A percentile compares a stretch with the other conserved stretches of the same genome.
Evolutionary conservation across 2,113 vertebrate genomes (phyloP).

Genomic region (Benitochromis conjunctus): DNA sequence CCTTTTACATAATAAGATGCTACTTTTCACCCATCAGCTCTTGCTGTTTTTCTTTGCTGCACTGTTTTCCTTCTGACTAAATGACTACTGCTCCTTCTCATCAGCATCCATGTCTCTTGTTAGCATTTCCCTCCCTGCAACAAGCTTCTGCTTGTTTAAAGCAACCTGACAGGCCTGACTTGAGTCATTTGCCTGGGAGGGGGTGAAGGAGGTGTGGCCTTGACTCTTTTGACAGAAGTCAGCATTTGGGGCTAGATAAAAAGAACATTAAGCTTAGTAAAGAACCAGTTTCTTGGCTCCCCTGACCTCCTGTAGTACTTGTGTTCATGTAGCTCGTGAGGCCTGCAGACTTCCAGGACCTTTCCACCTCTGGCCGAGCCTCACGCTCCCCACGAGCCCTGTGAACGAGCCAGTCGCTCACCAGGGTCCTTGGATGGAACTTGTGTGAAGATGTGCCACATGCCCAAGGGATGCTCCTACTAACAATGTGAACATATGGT

Average conservation of each 20-base stretch:
- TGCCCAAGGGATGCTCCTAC: not conserved
- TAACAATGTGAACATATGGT: constrained; percentile 40
- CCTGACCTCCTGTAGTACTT: not conserved
- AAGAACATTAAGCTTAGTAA: not conserved
- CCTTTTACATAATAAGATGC: constrained; percentile 31
- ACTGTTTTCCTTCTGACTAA: not conserved
- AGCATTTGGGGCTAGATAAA: not conserved
- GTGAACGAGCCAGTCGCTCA: not conserved
- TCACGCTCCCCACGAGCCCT: not conserved
- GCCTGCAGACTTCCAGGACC: constrained; percentile 2
- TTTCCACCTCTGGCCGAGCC: constrained; percentile 6
- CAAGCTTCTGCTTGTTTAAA: constrained; percentile 12
- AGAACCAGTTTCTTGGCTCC: not conserved
- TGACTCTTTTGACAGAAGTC: constrained; percentile 1
- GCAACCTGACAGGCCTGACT: constrained; percentile 2
- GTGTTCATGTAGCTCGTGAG: not conserved
- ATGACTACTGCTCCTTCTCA: constrained; percentile 15
- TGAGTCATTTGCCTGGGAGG: constrained; percentile 31
- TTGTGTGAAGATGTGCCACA: constrained; percentile 1
- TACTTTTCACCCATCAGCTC: not conserved
- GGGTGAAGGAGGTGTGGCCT: not conserved
- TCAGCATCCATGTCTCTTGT: constrained; percentile 4
- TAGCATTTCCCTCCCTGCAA: not conserved
- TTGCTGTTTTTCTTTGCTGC: not conserved
- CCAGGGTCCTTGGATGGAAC: not conserved